Evolutionary conservation across 2,113 vertebrate genomes (phyloP), one percentile per base, ranked within the genome.

Genomic region (Lamprologus tigripictilis): DNA sequence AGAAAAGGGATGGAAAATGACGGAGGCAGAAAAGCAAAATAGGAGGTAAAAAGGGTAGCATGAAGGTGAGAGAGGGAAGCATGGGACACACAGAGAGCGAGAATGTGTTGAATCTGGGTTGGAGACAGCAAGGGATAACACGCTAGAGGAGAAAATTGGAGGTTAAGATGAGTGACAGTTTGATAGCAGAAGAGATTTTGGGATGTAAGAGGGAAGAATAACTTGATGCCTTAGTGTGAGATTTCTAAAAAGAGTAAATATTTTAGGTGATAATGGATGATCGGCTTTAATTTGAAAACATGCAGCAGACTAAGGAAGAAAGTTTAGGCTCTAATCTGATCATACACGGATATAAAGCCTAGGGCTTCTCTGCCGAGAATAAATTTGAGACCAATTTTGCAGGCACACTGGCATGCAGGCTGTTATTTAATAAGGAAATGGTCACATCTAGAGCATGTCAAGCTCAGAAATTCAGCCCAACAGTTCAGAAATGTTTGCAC

Each of bases 31-130:
- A 88, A 88, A 86, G 91, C 66, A 80, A 92, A 92, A 91, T 47
- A 40, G 81, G 35, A 92, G 80, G 88, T 92, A 84, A 92, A 94
- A 89, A 80, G 83, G 86, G 83, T 88, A 80, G 88, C 85, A 85
- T 53, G 86, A 90, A 91, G 93, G 88, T 91, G 91, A 88, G 55
- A 83, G 63, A 49, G 55, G 83, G 83, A 87, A 86, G 55, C 87
- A 71, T 61, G 37, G 42, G 79, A 80, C 82, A 57, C 55, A 90
- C 23, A 68, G 78, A 85, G 82, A 73, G 23, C 9, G 35, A 86
- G 78, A 81, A 82, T 76, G 63, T 58, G 49, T 88, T 85, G 79
- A 63, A 90, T 89, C 63, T 87, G 68, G 71, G 57, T 79, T 49
- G 87, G 33, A 63, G 84, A 80, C 12, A 33, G 78, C 54, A 53